Conservation (phyloP, 2,888 invertebrate species). For the Lycia hirtaria region DNA sequence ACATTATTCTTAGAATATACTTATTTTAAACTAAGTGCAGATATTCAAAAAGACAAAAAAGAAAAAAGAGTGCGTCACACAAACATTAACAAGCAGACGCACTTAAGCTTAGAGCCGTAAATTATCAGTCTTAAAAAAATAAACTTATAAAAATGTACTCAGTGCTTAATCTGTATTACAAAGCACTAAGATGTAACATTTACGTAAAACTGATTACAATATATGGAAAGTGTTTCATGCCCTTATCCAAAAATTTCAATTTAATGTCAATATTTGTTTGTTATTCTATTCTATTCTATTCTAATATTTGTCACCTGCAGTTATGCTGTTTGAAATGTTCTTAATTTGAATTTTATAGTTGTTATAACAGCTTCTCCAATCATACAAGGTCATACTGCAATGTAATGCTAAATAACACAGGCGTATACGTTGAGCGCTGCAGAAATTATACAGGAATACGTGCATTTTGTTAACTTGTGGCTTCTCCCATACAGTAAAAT, state of each 20-base stretch:
- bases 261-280: too few relatives aligned
- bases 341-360: too few relatives aligned
- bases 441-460: too few relatives aligned
- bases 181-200: constrained; percentile 1
- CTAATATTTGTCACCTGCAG: too few relatives aligned
- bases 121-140: constrained; percentile 33
- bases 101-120: constrained; percentile 26
- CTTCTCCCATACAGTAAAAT: too few relatives aligned
- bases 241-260: background rate
- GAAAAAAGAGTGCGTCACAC: constrained; percentile 6
- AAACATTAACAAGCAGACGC: constrained; percentile 21
- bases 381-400: too few relatives aligned
- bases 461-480: too few relatives aligned
- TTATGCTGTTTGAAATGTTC: too few relatives aligned
- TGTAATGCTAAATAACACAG: too few relatives aligned
- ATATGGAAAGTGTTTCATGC: background rate
- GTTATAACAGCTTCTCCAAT: too few relatives aligned
- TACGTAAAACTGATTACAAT: background rate
- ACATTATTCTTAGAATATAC: background rate
- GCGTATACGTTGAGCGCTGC: too few relatives aligned
- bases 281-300: too few relatives aligned
- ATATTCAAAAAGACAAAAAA: background rate
- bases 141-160: constrained; percentile 16
- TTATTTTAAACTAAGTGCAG: constrained; percentile 1
- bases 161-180: constrained; percentile 1